A percentile compares a stretch with the other conserved stretches of the same genome.
phyloP scores from a whole-genome alignment of 2,113 vertebrate species.

The Pipra filicauda region DNA sequence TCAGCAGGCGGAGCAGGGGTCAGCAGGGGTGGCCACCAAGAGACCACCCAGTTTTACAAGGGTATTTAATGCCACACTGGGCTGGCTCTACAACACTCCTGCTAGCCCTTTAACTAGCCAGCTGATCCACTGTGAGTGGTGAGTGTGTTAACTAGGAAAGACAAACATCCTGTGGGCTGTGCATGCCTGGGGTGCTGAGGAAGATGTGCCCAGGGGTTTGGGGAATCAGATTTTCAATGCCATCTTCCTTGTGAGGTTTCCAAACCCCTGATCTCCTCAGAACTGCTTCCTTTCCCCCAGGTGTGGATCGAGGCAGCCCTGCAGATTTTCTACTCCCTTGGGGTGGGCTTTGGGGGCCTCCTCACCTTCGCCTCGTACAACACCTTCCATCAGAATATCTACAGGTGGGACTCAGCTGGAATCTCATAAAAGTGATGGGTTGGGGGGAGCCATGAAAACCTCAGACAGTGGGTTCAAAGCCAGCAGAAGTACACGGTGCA shows the following conservation, averaged over 20 bases:
- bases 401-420: slow-evolving; percentile 66
- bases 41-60: not conserved
- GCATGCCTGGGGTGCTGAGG: not conserved
- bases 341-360: slow-evolving; percentile 81
- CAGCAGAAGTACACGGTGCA: fast-evolving
- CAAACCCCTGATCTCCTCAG: not conserved
- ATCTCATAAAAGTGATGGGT: not conserved
- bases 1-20: fast-evolving
- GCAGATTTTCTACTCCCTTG: slow-evolving; percentile 84
- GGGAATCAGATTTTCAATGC: not conserved
- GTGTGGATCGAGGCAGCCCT: slow-evolving; percentile 83
- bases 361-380: slow-evolving; percentile 84
- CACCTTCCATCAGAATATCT: slow-evolving; percentile 84
- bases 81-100: not conserved
- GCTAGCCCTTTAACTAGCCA: not conserved
- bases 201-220: not conserved
- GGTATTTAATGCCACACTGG: fast-evolving
- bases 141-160: not conserved
- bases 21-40: not conserved
- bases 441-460: not conserved
- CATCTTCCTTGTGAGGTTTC: not conserved
- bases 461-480: not conserved
- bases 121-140: not conserved
- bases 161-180: not conserved
- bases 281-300: slow-evolving; percentile 40